A percentile compares a stretch with the other conserved stretches of the same genome.
Evolutionary conservation across 2,113 vertebrate species (phyloP).

Genomic region (Athene noctua): DNA sequence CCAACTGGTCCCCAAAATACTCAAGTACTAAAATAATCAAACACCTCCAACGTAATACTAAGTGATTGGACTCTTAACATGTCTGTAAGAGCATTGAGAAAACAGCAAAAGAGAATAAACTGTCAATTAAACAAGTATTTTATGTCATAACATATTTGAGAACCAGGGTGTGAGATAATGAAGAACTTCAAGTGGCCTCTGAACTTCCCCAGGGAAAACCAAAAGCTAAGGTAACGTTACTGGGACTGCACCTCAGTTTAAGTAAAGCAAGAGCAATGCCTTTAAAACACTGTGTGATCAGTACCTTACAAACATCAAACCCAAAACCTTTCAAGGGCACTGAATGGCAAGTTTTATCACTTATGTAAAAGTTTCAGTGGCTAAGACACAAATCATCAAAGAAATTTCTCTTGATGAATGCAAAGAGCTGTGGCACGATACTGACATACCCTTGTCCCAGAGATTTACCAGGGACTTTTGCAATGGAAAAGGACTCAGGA

Average conservation of each 20-base stretch:
- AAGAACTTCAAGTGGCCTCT: not conserved
- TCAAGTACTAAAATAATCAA: not conserved
- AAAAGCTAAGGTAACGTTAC: not conserved
- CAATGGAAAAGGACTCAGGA: not conserved
- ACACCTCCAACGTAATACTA: not conserved
- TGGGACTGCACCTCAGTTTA: not conserved
- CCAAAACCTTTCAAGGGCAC: not conserved
- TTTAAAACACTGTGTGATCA: not conserved
- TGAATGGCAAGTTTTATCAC: not conserved
- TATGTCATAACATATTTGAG: not conserved
- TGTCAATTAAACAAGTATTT: not conserved
- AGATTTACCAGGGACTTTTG: not conserved
- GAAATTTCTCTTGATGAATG: not conserved
- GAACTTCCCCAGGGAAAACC: not conserved
- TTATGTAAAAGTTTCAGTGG: not conserved
- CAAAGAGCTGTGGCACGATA: accelerated
- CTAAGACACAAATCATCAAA: not conserved
- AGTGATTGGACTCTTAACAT: not conserved
- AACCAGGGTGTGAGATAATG: not conserved
- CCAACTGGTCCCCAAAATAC: not conserved
- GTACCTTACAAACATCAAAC: not conserved
- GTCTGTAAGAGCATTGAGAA: not conserved
- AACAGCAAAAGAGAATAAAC: not conserved
- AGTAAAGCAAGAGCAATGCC: not conserved
- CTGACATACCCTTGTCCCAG: accelerated